phyloP scores from a whole-genome alignment of 2,797 vertebrate species.

The Enteromius trimaculatus region DNA sequence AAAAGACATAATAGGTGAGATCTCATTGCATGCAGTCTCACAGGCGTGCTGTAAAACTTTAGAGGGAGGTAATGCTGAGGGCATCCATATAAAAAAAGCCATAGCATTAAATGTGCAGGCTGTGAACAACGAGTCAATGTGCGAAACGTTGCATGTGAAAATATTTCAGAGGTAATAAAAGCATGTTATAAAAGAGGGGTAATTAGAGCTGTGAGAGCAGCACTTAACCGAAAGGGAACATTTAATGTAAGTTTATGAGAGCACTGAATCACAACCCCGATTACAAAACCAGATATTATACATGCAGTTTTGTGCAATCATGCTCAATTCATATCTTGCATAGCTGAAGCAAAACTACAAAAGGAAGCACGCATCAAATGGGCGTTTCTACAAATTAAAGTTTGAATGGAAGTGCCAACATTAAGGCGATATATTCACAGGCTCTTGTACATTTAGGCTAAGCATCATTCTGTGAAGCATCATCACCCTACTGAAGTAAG shows the following conservation, averaged over 20 bases:
- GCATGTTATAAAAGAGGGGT: slow-evolving; percentile 24
- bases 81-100: slow-evolving; percentile 33
- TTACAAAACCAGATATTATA: slow-evolving; percentile 28
- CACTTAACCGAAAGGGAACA: slow-evolving; percentile 27
- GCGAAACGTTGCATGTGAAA: slow-evolving; percentile 17
- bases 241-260: slow-evolving; percentile 18
- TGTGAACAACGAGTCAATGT: slow-evolving; percentile 21
- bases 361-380: not conserved
- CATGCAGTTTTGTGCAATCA: slow-evolving; percentile 1
- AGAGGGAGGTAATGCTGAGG: slow-evolving; percentile 31
- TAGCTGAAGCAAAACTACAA: not conserved
- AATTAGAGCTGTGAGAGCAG: slow-evolving; percentile 34
- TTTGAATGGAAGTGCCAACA: not conserved
- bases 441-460: not conserved
- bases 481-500: slow-evolving; percentile 15
- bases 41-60: slow-evolving; percentile 23
- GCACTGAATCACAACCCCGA: slow-evolving; percentile 13
- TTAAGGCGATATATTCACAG: not conserved
- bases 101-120: slow-evolving; percentile 21
- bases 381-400: slow-evolving; percentile 10
- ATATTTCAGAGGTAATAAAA: slow-evolving; percentile 38
- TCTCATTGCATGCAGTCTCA: slow-evolving; percentile 23
- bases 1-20: slow-evolving; percentile 3
- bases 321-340: slow-evolving; percentile 19
- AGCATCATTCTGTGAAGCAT: slow-evolving; percentile 20